Conservation (phyloP, 2,113 vertebrate species). For the Echinops telfairi region DNA sequence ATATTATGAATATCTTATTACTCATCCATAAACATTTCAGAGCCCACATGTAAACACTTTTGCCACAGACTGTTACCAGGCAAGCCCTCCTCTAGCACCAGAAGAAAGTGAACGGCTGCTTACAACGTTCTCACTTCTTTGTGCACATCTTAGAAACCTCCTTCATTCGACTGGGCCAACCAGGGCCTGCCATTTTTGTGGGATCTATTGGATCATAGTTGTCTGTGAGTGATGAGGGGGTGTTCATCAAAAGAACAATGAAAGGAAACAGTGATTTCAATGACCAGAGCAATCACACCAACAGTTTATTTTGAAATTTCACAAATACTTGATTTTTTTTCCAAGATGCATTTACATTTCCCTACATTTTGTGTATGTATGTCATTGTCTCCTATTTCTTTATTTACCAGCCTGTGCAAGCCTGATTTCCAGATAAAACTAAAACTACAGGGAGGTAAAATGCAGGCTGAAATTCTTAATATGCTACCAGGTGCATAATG, state of each 20-base stretch:
- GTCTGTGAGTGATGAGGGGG: not conserved
- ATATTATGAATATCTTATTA: not conserved
- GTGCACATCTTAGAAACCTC: not conserved
- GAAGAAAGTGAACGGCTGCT: not conserved
- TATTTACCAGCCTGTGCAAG: not conserved
- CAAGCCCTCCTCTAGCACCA: not conserved
- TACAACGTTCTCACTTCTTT: not conserved
- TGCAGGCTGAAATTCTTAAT: not conserved
- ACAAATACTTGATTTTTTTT: not conserved
- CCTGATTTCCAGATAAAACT: conserved; percentile 23
- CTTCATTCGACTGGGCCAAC: not conserved
- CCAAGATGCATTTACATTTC: not conserved
- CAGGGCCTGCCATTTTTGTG: not conserved
- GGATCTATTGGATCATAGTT: not conserved
- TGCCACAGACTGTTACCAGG: not conserved
- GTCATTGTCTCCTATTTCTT: not conserved
- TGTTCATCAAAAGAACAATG: not conserved
- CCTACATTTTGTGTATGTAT: not conserved
- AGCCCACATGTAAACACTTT: not conserved
- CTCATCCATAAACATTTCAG: not conserved
- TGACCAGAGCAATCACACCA: not conserved
- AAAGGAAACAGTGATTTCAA: not conserved
- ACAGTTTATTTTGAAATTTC: conserved; percentile 9
- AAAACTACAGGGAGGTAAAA: not conserved
- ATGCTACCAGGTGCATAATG: not conserved